These are phyloP conservation scores for Leptinotarsa undecemlineata DNA, from an alignment of 1,140 invertebrate species.

Conservation along the genomic window DNA sequence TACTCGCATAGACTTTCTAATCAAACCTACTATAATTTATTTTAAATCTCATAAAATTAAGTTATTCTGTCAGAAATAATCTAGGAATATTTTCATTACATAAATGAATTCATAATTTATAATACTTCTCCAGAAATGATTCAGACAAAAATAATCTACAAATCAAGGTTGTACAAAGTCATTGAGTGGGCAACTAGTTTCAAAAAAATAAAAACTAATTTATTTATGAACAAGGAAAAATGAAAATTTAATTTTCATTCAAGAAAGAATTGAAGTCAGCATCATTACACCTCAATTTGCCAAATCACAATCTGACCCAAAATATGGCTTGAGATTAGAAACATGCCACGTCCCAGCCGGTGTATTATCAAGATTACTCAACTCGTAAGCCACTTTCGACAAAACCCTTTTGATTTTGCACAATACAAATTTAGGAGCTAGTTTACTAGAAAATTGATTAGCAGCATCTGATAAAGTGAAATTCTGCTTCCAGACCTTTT, in stretches of 20 bases:
- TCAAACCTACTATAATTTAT: too few species aligned
- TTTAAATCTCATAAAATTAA: too few species aligned
- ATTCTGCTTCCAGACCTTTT: slow-evolving; percentile 17
- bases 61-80: too few species aligned
- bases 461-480: neutral
- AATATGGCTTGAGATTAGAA: neutral
- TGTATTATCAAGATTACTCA: neutral
- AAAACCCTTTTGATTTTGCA: neutral
- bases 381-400: neutral
- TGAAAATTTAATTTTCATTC: neutral
- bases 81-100: too few species aligned
- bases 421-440: neutral
- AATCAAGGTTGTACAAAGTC: too few species aligned
- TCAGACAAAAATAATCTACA: too few species aligned
- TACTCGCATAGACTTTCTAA: too few species aligned
- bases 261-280: neutral
- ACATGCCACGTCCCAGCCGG: neutral
- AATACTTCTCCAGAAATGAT: too few species aligned
- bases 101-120: too few species aligned
- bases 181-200: too few species aligned
- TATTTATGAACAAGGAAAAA: neutral
- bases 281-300: neutral
- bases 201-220: too few species aligned
- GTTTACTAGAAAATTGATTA: neutral
- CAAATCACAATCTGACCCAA: neutral